Conservation (phyloP, 2,888 invertebrate genomes). For the Sminthurinus aureus region DNA sequence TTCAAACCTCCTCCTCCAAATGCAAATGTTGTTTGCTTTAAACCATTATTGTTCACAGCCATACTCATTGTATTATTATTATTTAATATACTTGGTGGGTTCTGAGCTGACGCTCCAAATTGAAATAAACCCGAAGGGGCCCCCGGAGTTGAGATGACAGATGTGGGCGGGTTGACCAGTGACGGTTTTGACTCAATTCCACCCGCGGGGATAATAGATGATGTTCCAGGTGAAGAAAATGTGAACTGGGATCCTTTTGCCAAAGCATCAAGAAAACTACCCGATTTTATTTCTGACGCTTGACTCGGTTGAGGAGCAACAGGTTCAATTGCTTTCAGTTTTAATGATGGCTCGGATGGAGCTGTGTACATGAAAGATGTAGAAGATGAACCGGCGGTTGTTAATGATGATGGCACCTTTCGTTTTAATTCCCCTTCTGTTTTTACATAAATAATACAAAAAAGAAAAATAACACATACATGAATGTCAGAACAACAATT, state of each 20-base stretch:
- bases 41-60: constrained; percentile 23
- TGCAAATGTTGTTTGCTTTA: constrained; percentile 28
- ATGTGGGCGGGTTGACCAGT: background rate
- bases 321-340: constrained; percentile 28
- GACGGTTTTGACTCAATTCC: background rate
- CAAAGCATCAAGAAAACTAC: constrained; percentile 40
- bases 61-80: constrained; percentile 18
- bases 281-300: constrained; percentile 19
- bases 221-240: constrained; percentile 33
- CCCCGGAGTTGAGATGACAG: constrained; percentile 15
- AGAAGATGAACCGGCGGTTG: constrained; percentile 10
- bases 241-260: constrained; percentile 32
- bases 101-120: constrained; percentile 31
- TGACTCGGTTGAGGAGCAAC: constrained; percentile 1
- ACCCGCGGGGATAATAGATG: constrained; percentile 35
- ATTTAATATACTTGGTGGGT: background rate
- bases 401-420: constrained; percentile 15
- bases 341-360: constrained; percentile 35
- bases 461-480: background rate
- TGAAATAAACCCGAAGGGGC: constrained; percentile 34
- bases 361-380: constrained; percentile 33
- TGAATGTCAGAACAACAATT: no score
- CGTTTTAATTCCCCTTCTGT: constrained; percentile 37
- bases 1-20: constrained; percentile 25
- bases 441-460: background rate